Percentiles rank a stretch among this genome's conserved stretches.
Evolutionary conservation across 2,888 invertebrate genomes (phyloP).

Genomic region (Eristalinus aeneus): DNA sequence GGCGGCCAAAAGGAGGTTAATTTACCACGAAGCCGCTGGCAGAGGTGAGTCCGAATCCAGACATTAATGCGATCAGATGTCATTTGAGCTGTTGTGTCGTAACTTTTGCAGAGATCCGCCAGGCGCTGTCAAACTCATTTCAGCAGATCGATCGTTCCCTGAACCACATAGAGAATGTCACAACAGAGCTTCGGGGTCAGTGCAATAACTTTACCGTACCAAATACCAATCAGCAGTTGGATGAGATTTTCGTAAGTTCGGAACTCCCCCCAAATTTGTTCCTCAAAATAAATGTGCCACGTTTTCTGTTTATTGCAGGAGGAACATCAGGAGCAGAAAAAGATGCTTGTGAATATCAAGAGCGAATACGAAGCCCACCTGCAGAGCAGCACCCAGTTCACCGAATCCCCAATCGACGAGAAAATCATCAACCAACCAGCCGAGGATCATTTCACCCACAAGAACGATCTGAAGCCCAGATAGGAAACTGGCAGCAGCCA

Average conservation of each 20-base stretch:
- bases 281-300: neutral
- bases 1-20: conserved; percentile 61
- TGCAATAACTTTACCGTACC: conserved; percentile 76
- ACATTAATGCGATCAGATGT: too few relatives aligned
- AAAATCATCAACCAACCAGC: conserved; percentile 35
- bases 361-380: conserved; percentile 78
- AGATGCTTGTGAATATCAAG: conserved; percentile 78
- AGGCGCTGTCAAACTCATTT: conserved; percentile 76
- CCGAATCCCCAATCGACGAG: conserved; percentile 49
- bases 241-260: conserved; percentile 78
- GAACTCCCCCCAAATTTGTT: neutral
- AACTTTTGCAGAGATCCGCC: conserved; percentile 75
- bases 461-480: conserved; percentile 64
- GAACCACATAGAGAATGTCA: conserved; percentile 76
- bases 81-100: too few relatives aligned
- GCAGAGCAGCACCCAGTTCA: conserved; percentile 68
- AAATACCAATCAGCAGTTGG: conserved; percentile 76
- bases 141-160: conserved; percentile 77
- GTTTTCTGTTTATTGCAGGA: conserved; percentile 73
- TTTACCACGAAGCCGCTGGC: conserved; percentile 52
- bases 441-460: conserved; percentile 46
- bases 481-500: conserved; percentile 33
- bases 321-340: conserved; percentile 79
- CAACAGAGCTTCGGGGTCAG: conserved; percentile 77
- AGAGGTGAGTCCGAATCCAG: conserved; percentile 34